These are phyloP conservation scores for Sebastolobus alascanus DNA, from an alignment of 2,797 vertebrate species.

Conservation along the genomic window DNA sequence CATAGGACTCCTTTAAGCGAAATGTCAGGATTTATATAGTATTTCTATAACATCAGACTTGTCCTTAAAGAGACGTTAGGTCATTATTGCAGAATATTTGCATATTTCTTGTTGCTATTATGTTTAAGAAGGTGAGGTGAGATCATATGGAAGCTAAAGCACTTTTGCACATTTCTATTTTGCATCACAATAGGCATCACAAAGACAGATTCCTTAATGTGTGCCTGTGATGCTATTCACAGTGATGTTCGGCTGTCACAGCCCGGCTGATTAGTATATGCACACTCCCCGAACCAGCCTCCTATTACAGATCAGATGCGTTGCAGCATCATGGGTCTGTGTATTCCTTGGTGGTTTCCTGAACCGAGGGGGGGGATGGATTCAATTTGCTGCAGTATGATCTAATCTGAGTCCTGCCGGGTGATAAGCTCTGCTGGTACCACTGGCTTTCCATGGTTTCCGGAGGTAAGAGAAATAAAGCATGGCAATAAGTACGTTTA, in stretches of 20 bases:
- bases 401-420: slow-evolving; percentile 82
- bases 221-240: slow-evolving; percentile 2
- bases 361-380: slow-evolving; percentile 58
- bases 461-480: slow-evolving; percentile 78
- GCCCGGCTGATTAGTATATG: slow-evolving; percentile 23
- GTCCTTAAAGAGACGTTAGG: background rate
- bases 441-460: slow-evolving; percentile 66
- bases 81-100: slow-evolving; percentile 26
- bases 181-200: slow-evolving; percentile 2
- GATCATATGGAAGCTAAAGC: slow-evolving; percentile 11
- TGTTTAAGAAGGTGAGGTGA: background rate
- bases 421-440: slow-evolving; percentile 79
- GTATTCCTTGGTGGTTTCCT: slow-evolving; percentile 72
- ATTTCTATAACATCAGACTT: slow-evolving; percentile 25
- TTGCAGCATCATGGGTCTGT: slow-evolving; percentile 65
- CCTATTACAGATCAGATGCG: slow-evolving; percentile 68
- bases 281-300: slow-evolving; percentile 39
- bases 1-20: slow-evolving; percentile 7
- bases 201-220: slow-evolving; percentile 18
- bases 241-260: slow-evolving; percentile 48
- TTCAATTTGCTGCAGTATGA: slow-evolving; percentile 85
- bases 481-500: slow-evolving; percentile 76
- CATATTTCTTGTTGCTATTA: slow-evolving; percentile 12
- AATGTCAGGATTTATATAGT: slow-evolving; percentile 34
- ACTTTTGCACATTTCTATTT: slow-evolving; percentile 4